Evolutionary conservation across 1,140 invertebrate species (phyloP), one percentile per base, ranked within the genome.

Genomic region (Microplitis demolitor): DNA sequence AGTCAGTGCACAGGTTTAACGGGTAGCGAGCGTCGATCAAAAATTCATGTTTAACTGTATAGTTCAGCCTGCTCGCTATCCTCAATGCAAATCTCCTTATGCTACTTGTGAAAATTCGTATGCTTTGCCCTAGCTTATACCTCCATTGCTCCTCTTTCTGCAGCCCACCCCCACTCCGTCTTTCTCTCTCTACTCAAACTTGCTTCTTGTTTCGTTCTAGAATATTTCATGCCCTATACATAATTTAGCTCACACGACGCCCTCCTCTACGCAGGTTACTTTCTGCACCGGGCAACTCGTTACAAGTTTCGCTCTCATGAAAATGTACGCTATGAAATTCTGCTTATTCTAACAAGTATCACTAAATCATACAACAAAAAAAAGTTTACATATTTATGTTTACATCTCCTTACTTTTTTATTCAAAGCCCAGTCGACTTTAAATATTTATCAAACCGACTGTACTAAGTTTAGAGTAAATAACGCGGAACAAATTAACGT

Each of bases 11-110:
- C 16, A 31, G 58, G 11, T 61, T 61, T 61, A 24, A 61, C 31
- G 24, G 11, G 24, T 8, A 61, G 31, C 58, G 58, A 4, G 58
- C 24, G 39, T 63, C 60, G 60, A 50, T 34, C 37, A 66, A 60
- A 53, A 73, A 61, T 70, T 62, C 56, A 50, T 62, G 34, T 45
- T 39, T 14, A 14, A 39, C 56, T 16, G n/a, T 16, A 16, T 24
- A 51, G 37, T 70, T 37, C 34, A 35, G 35, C 54, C 66, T 64
- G n/a, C 67, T 39, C 71, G 62, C 54, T 64, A 64, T 72, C 66
- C 63, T 72, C 24, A 82, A 82, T 82, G 80, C 74, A 78, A 79
- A 82, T 79, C 79, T 79, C 75, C 77, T 80, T 80, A 79, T 79
- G 71, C 78, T 63, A 54, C 73, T 74, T 58, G 51, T 78, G 76